phyloP scores from a whole-genome alignment of 2,888 invertebrate genomes.

The Eupeodes latifasciatus region DNA sequence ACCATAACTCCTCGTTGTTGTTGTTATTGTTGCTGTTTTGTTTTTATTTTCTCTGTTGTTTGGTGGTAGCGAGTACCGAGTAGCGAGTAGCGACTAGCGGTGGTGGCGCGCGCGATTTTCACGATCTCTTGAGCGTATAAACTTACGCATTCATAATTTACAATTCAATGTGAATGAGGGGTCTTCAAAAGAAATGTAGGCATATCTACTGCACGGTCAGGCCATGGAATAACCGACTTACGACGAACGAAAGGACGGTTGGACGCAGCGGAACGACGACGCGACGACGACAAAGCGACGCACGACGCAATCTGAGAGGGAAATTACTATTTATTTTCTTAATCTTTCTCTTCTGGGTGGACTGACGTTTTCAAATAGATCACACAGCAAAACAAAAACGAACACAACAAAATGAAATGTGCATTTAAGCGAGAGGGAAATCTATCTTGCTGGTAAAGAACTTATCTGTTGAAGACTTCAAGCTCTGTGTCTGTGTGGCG shows the following conservation, averaged over 20 bases:
- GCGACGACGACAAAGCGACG: not conserved
- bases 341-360: constrained; percentile 8
- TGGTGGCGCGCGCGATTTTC: constrained; percentile 68
- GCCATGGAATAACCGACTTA: too few species aligned
- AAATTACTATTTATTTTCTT: constrained; percentile 37
- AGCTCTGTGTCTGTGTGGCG: not conserved
- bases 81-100: constrained; percentile 26
- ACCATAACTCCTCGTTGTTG: constrained; percentile 54
- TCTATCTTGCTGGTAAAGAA: constrained; percentile 30
- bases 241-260: not conserved
- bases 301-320: constrained; percentile 17
- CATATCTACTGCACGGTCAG: not conserved
- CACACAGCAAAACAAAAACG: not conserved
- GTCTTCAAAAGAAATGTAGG: constrained; percentile 50
- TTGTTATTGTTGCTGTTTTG: not conserved
- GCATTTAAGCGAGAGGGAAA: constrained; percentile 24
- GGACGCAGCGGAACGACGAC: too few species aligned
- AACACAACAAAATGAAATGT: too few species aligned
- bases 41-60: constrained; percentile 38
- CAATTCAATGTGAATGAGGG: constrained; percentile 36
- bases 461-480: constrained; percentile 51
- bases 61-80: not conserved
- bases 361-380: constrained; percentile 49
- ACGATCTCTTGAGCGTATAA: constrained; percentile 63
- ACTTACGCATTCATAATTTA: constrained; percentile 69